Evolutionary conservation across 64 coral and sea anemone genomes (phyloP).

Genomic region (Hydrozoanthus tunicans): DNA sequence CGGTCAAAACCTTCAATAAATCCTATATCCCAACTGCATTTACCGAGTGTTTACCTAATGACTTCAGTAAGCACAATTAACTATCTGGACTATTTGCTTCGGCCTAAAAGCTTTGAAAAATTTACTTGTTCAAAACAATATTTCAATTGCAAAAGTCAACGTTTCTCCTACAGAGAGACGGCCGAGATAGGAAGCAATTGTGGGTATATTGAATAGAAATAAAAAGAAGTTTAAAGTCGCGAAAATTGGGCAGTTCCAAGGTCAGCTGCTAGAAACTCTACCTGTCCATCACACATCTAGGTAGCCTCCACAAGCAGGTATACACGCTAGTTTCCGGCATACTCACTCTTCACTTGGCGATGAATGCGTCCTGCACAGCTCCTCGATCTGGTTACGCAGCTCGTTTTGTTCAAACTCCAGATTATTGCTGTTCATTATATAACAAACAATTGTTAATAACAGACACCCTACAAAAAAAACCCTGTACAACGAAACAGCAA

Average conservation of each 20-base stretch:
- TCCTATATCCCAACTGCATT: background rate
- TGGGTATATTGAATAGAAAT: too few species aligned
- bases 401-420: conserved; percentile 46
- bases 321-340: background rate
- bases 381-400: conserved; percentile 47
- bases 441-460: background rate
- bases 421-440: conserved; percentile 13
- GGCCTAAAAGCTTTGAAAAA: too few species aligned
- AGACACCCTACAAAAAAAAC: too few species aligned
- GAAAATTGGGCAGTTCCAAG: too few species aligned
- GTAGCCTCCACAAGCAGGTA: background rate
- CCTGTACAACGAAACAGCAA: background rate
- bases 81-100: background rate
- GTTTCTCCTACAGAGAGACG: too few species aligned
- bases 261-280: too few species aligned
- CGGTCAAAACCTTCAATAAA: too few species aligned
- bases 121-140: too few species aligned
- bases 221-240: too few species aligned
- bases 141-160: too few species aligned
- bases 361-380: conserved; percentile 45
- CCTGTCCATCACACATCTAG: background rate
- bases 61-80: background rate
- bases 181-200: too few species aligned
- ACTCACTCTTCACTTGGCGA: conserved; percentile 45
- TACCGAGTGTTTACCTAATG: too few species aligned